Base-by-base conservation (phyloP, 1,140 invertebrate species). In the Dinoponera quadriceps region DNA sequence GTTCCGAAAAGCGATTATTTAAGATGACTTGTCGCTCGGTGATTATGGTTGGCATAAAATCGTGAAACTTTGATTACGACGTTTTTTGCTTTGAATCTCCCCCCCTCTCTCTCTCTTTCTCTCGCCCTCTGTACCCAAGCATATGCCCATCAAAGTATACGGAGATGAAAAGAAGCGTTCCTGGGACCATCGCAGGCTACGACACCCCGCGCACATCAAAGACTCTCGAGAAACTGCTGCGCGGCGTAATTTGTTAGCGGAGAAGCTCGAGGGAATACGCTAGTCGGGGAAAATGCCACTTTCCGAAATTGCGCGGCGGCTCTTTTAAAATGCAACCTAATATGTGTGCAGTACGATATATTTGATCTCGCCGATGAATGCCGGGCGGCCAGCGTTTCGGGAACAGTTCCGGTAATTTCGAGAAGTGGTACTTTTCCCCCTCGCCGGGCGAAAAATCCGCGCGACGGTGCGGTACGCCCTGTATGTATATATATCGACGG, bases 301-400 rank as follows among this genome's bases (percentile, higher is more conserved):
- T 69, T 71, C 38, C 51, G 14, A 80, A 69, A 80, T 80, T 80
- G 33, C 66, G 27, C 66, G 27, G 66, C 33, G 29, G 63, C 22
- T 66, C 66, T 78, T 57, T 57, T 69, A 49, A 66, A 66, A 27
- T 9, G 33, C 14, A 44, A 29, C 11, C 49, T 16, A 20, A 57
- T 44, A 44, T 33, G 33, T n/a, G 25, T n/a, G 25, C 11, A 49
- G 44, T 51, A 49, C 22, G 13, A 29, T 48, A 71, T 14, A 80
- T 59, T 29, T 48, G 51, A 27, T 22, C 38, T 44, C 38, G 38
- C 38, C 38, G 7, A 44, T 5, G 29, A 5, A 5, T 33, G 29
- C 29, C 5, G 5, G 38, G 38, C n/a, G 49, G 18, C 16, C 9
- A 14, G 51, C 22, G 57, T 69, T 80, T 59, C 57, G 29, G 49